Base-by-base conservation (phyloP, 2,888 invertebrate genomes). In the Villa cingulata region DNA sequence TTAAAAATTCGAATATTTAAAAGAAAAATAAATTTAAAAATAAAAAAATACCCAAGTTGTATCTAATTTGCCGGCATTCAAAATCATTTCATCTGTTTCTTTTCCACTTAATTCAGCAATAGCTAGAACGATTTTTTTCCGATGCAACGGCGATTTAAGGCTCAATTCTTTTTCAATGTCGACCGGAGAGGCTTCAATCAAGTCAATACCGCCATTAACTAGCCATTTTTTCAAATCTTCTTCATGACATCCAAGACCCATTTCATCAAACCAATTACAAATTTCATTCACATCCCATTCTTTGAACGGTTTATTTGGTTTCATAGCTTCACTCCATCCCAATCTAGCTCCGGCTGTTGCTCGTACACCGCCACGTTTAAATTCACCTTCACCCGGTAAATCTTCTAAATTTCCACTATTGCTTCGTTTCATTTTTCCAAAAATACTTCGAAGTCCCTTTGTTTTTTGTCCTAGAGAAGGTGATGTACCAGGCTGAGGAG, bases 131-230 rank as follows among this genome's bases (percentile, higher is more conserved):
- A 98, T 78, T 68, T 97, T 96, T 73, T 97, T 97, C 53, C 86
- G 78, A 62, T 97, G 96, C 58, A 97, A 72, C 1, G 81, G 74
- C 62, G 90, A 82, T 67, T 87, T 88, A 40, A 90, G 75, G 45
- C 78, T 83, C 12, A 91, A 70, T 61, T 90, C 88, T 60, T 91
- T 92, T 65, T 98, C 97, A 37, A 96, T 78, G 56, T 91, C 86
- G 55, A 77, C 73, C 7, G 81, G 77, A 0, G 86, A 78, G 7
- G 88, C 83, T 55, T 83, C 79, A 41, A 87, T 78, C 36, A 98
- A 70, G 53, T 89, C 85, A 14, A 68, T 70, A 1, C 83, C 75
- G 9, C 90, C 83, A 34, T 78, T 79, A 54, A 81, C 83, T 1
- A 92, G 78, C 90, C 92, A 94, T 46, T 46, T 49, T 40, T 45